These are phyloP conservation scores for Nebria ingens DNA, from an alignment of 1,140 invertebrate species.

Conservation along the genomic window DNA sequence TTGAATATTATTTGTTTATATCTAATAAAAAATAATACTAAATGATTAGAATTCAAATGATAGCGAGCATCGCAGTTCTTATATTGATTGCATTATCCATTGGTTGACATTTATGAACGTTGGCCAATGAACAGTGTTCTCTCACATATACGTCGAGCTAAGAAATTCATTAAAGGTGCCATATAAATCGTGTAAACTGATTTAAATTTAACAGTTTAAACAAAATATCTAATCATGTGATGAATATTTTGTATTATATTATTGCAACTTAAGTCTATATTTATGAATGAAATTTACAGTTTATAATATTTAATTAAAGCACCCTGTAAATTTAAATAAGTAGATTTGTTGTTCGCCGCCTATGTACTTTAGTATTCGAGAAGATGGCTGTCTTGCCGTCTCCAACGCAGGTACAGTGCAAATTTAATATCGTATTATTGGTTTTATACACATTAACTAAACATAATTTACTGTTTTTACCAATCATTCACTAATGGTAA, in stretches of 20 bases:
- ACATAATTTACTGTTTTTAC: not conserved
- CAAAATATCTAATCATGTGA: too few species aligned
- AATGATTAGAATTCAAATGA: not conserved
- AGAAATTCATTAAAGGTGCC: too few species aligned
- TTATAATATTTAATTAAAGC: too few species aligned
- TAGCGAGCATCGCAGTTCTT: not conserved
- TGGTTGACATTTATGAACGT: constrained; percentile 20
- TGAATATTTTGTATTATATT: too few species aligned
- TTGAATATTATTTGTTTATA: too few species aligned
- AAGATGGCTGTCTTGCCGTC: constrained; percentile 61
- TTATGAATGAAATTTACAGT: too few species aligned
- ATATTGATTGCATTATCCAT: constrained; percentile 32
- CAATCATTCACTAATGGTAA: not conserved
- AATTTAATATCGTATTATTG: constrained; percentile 21
- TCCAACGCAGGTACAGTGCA: constrained; percentile 49
- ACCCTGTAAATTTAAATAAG: too few species aligned
- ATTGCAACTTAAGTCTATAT: too few species aligned
- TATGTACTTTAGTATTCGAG: constrained; percentile 27
- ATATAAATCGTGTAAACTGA: too few species aligned
- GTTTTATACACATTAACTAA: constrained; percentile 10
- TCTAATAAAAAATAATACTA: too few species aligned
- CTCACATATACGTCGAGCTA: not conserved
- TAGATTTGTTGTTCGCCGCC: constrained; percentile 3
- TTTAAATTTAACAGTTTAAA: too few species aligned
- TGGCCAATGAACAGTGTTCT: constrained; percentile 27